A percentile compares a stretch with the other conserved stretches of the same genome.
These are phyloP conservation scores for Sander lucioperca DNA, from an alignment of 2,113 vertebrate genomes.

Conservation along the genomic window DNA sequence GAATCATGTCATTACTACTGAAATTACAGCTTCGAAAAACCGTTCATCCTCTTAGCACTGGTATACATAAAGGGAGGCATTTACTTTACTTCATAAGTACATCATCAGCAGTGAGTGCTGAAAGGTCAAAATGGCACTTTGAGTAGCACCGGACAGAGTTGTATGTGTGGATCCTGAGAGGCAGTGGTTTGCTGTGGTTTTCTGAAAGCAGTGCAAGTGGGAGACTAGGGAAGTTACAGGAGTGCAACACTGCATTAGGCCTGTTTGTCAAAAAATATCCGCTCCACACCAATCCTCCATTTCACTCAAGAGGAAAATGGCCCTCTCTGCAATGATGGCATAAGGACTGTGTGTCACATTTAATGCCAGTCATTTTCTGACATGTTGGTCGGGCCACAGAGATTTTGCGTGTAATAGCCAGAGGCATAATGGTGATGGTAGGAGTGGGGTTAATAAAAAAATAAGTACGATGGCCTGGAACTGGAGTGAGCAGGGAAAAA, in stretches of 20 bases:
- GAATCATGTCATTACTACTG: background rate
- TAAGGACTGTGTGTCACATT: slow-evolving; percentile 66
- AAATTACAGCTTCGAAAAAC: slow-evolving; percentile 15
- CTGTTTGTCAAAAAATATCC: slow-evolving; percentile 44
- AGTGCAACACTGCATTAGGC: slow-evolving; percentile 42
- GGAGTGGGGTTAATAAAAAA: slow-evolving; percentile 68
- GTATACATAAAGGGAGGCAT: slow-evolving; percentile 6
- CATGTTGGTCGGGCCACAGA: slow-evolving; percentile 46
- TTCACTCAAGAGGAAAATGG: slow-evolving; percentile 68
- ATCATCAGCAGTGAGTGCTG: slow-evolving; percentile 16
- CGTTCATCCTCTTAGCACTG: slow-evolving; percentile 10
- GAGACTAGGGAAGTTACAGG: slow-evolving; percentile 28
- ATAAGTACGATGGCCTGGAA: slow-evolving; percentile 36
- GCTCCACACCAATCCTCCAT: slow-evolving; percentile 29
- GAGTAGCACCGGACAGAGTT: slow-evolving; percentile 3
- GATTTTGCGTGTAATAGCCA: slow-evolving; percentile 57
- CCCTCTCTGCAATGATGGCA: slow-evolving; percentile 51
- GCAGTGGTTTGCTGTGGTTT: slow-evolving; percentile 4
- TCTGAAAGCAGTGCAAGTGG: slow-evolving; percentile 9
- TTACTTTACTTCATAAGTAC: slow-evolving; percentile 15
- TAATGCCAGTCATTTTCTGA: slow-evolving; percentile 74
- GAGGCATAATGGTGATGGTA: slow-evolving; percentile 57
- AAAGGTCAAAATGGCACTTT: slow-evolving; percentile 17
- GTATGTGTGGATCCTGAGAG: background rate
- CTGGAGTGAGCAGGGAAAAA: slow-evolving; percentile 36